Percentiles rank a stretch among this genome's conserved stretches.
phyloP scores from a whole-genome alignment of 2,888 invertebrate genomes.

The Phalera bucephala region DNA sequence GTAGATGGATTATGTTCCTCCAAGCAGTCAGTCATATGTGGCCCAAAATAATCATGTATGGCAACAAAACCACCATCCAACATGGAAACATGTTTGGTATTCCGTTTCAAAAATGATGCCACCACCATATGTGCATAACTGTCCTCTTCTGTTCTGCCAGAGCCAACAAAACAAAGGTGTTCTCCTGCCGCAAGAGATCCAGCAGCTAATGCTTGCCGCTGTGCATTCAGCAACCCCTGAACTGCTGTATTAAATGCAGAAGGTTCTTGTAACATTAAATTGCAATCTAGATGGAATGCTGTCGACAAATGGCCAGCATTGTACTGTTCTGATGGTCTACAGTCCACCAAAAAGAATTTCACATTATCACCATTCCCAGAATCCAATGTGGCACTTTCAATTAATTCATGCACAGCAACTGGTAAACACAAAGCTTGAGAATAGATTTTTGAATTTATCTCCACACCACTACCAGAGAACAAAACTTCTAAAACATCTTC shows the following conservation, averaged over 20 bases:
- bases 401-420: constrained; percentile 96
- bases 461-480: constrained; percentile 81
- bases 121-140: constrained; percentile 99
- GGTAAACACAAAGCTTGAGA: constrained; percentile 97
- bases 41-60: constrained; percentile 92
- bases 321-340: constrained; percentile 97
- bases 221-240: constrained; percentile 94
- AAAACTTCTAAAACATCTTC: constrained; percentile 89
- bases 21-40: constrained; percentile 90
- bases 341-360: constrained; percentile 98
- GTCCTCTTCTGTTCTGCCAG: constrained; percentile 96
- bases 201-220: constrained; percentile 92
- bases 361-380: constrained; percentile 85
- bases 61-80: constrained; percentile 95
- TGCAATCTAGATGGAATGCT: constrained; percentile 98
- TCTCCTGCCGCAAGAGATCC: constrained; percentile 94
- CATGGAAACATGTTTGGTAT: constrained; percentile 95
- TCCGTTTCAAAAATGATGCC: constrained; percentile 97
- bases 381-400: constrained; percentile 90
- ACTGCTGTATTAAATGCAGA: constrained; percentile 97
- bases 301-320: constrained; percentile 98
- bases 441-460: constrained; percentile 84
- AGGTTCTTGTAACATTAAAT: constrained; percentile 98
- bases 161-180: constrained; percentile 96
- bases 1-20: constrained; percentile 92